phyloP scores from a whole-genome alignment of 1,140 invertebrate genomes.

The Mamestra configurata region DNA sequence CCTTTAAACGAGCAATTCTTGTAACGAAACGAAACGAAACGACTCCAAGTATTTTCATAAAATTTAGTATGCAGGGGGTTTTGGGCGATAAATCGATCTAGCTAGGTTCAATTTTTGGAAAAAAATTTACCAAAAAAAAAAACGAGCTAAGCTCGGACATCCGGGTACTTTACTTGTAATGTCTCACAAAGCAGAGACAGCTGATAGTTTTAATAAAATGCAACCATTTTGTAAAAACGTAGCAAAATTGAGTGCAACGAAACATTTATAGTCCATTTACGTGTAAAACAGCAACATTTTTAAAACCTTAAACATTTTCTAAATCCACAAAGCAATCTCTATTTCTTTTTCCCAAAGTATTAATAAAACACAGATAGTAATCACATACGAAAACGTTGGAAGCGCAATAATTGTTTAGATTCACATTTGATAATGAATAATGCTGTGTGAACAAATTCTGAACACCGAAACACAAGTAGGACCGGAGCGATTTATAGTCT shows the following conservation, averaged over 20 bases:
- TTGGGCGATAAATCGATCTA: too few relatives aligned
- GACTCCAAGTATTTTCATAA: too few relatives aligned
- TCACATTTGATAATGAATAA: conserved; percentile 53
- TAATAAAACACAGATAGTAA: conserved; percentile 38
- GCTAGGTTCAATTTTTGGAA: too few relatives aligned
- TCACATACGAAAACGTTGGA: conserved; percentile 31
- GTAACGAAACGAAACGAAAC: too few relatives aligned
- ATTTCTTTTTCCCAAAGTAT: conserved; percentile 38
- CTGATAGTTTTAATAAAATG: too few relatives aligned
- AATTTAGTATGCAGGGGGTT: too few relatives aligned
- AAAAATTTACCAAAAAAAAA: too few relatives aligned
- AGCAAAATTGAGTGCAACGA: background rate
- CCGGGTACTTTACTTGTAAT: too few relatives aligned
- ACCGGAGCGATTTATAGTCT: conserved; percentile 67
- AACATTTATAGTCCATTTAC: background rate
- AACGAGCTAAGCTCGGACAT: too few relatives aligned
- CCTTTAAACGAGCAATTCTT: too few relatives aligned
- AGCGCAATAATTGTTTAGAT: conserved; percentile 56
- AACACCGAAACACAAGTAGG: conserved; percentile 64
- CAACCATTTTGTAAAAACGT: background rate
- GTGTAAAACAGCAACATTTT: background rate
- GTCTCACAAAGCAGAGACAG: too few relatives aligned
- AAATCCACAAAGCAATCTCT: background rate
- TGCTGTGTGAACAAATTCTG: conserved; percentile 65
- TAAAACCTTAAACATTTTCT: background rate